Base-by-base conservation (phyloP, 2,113 vertebrate species). In the Otus sunia region DNA sequence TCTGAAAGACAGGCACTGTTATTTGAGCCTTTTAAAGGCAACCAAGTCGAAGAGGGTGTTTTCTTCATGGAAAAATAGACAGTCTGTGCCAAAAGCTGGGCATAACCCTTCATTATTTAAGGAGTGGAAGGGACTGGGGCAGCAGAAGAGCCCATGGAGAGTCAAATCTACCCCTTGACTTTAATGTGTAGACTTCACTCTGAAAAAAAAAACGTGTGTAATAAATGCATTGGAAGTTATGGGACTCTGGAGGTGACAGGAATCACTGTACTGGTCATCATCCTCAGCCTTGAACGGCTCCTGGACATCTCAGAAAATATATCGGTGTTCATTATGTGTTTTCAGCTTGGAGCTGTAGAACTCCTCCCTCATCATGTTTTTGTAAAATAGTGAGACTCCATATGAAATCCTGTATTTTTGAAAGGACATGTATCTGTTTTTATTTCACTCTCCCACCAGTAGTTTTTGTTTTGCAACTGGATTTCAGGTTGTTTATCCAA, bases 381-480 rank as follows among this genome's bases (percentile, higher is more conserved):
- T 62, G 19, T 32, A 49, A 19, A 69, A 36, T 15, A 64, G 19
- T 3, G 12, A 37, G 43, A 41, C 20, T 41, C 59, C 8, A 0
- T n/a, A 4, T 36, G 74, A 80, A 50, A 76, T 37, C 5, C n/a
- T 2, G 1, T 52, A 0, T 30, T 85, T 84, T 41, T 64, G 39
- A 18, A 62, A 78, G 50, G 69, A 81, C 18, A 27, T 68, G 12
- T 21, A 15, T 75, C 85, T 78, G 4, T 60, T 92, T 84, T 92
- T 39, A 23, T 94, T 88, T 76, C 41, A 27, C 63, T 45, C 88
- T 93, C 71, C 85, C 82, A n/a, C 60, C 0, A 2, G 56, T 21
- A 15, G 58, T 7, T 90, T 81, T 90, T 93, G 90, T 82, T 92
- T 89, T 93, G 55, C 68, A 53, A 89, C 90, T 94, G 90, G 78